phyloP scores from a whole-genome alignment of 2,113 vertebrate genomes.

The Rhizomys pruinosus region DNA sequence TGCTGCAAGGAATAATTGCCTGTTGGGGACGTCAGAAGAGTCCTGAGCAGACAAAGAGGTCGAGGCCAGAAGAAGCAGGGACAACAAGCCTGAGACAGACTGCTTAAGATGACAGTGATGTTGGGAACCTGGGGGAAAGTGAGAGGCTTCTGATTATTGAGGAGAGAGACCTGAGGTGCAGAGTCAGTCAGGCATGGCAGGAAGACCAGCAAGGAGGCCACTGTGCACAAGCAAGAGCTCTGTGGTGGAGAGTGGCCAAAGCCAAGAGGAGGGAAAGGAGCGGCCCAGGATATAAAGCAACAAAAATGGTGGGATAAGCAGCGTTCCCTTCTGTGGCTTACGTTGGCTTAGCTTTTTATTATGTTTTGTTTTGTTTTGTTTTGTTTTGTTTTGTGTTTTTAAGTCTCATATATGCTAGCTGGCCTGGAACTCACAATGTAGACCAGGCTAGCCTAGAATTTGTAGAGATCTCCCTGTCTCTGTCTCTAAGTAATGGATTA shows the following conservation, averaged over 20 bases:
- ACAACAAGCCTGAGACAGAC: background rate
- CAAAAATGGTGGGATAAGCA: background rate
- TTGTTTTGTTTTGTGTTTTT: too few relatives aligned
- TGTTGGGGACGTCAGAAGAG: background rate
- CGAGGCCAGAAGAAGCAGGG: background rate
- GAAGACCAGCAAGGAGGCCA: background rate
- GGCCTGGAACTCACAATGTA: too few relatives aligned
- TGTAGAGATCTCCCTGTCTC: too few relatives aligned
- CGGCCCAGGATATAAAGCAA: background rate
- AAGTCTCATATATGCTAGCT: too few relatives aligned
- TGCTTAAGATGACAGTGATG: background rate
- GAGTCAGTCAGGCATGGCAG: background rate
- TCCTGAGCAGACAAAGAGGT: background rate
- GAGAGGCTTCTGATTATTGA: background rate
- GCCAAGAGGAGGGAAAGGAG: background rate
- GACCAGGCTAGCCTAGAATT: too few relatives aligned
- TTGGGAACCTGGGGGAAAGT: background rate
- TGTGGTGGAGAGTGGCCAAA: background rate
- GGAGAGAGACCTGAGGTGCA: background rate
- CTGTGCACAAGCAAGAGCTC: background rate
- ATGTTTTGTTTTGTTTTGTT: too few relatives aligned
- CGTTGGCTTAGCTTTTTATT: background rate
- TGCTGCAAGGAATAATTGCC: too few relatives aligned
- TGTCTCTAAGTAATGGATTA: too few relatives aligned
- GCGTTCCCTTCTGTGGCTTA: too few relatives aligned